Evolutionary conservation across 2,113 vertebrate species (phyloP).

Genomic region (Catagonus wagneri): DNA sequence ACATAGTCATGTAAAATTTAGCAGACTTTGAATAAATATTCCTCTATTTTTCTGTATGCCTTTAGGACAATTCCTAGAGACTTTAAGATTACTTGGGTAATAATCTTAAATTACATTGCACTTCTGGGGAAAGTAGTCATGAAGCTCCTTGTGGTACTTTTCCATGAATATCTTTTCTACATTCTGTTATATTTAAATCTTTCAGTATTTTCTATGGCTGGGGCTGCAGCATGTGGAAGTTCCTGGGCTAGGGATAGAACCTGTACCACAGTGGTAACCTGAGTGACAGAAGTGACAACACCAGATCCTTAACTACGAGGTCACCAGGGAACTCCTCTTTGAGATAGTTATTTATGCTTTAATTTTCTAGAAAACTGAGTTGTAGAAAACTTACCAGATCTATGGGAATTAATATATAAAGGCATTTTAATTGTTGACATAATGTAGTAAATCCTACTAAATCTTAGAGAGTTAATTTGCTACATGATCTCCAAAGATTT

Average conservation of each 20-base stretch:
- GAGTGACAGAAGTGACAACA: too few relatives aligned
- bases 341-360: background rate
- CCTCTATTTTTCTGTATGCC: background rate
- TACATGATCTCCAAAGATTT: background rate
- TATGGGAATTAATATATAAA: background rate
- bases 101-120: background rate
- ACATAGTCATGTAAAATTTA: background rate
- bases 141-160: background rate
- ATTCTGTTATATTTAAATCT: background rate
- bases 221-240: too few relatives aligned
- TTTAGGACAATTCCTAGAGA: background rate
- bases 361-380: background rate
- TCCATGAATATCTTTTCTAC: background rate
- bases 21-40: background rate
- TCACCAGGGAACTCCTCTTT: too few relatives aligned
- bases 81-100: background rate
- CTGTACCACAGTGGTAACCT: too few relatives aligned
- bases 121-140: background rate
- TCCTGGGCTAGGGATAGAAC: too few relatives aligned
- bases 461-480: background rate
- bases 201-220: background rate
- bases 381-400: background rate
- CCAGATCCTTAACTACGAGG: too few relatives aligned
- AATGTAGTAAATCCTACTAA: background rate
- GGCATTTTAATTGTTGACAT: background rate